Conservation (phyloP, 2,113 vertebrate genomes). For the Brachyhypopomus occidentalis region DNA sequence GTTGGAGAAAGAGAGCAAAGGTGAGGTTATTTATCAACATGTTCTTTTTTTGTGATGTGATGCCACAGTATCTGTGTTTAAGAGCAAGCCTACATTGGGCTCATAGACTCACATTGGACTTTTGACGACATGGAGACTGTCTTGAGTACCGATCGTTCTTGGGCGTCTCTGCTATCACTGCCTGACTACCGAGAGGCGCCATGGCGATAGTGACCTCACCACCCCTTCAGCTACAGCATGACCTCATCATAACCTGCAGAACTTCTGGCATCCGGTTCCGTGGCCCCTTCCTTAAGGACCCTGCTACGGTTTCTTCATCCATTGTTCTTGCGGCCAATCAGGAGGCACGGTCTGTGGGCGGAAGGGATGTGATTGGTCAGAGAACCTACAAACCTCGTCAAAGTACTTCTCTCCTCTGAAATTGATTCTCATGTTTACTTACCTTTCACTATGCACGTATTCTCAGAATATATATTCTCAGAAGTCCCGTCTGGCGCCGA, state of each 20-base stretch:
- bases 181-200: background rate
- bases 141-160: background rate
- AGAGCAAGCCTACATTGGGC: background rate
- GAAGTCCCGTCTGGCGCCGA: too few species aligned
- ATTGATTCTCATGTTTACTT: background rate
- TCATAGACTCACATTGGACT: background rate
- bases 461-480: too few species aligned
- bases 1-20: conserved; percentile 1
- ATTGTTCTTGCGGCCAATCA: background rate
- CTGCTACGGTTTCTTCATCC: background rate
- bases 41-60: background rate
- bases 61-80: background rate
- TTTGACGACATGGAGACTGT: background rate
- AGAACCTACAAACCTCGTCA: background rate
- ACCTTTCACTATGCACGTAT: too few species aligned
- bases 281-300: background rate
- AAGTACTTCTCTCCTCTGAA: background rate
- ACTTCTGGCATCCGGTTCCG: background rate
- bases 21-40: conserved; percentile 10
- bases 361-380: background rate
- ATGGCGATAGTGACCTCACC: background rate
- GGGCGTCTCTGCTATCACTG: background rate
- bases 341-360: too few species aligned
- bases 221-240: background rate
- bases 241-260: conserved; percentile 6